These are phyloP conservation scores for Dryadula phaetusa DNA, from an alignment of 2,888 invertebrate genomes.

Conservation along the genomic window DNA sequence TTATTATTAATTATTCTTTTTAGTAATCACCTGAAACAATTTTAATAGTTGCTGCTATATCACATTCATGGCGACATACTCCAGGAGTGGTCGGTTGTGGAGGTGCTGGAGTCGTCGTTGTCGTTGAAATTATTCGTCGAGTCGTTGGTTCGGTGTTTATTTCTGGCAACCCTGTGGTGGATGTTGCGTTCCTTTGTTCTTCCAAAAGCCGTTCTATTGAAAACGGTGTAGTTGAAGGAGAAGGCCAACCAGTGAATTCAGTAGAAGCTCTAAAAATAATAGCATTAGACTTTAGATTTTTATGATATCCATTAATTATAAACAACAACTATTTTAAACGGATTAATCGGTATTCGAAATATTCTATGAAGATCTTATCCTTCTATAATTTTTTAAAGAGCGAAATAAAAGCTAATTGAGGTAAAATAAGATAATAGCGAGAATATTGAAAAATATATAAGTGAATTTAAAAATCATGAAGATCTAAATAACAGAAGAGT, in stretches of 20 bases:
- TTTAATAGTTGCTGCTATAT: constrained; percentile 93
- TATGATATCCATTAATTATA: neutral
- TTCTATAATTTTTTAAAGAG: too few species aligned
- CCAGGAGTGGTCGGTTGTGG: constrained; percentile 92
- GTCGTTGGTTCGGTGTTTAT: constrained; percentile 78
- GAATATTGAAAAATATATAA: too few species aligned
- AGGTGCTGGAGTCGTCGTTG: constrained; percentile 88
- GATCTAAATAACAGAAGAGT: too few species aligned
- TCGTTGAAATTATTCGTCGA: constrained; percentile 81
- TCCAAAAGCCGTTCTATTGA: constrained; percentile 92
- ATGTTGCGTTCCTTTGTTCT: constrained; percentile 85
- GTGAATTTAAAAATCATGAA: neutral
- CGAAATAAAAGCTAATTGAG: too few species aligned
- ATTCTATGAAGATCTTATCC: too few species aligned
- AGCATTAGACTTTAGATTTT: neutral
- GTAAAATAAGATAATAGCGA: neutral
- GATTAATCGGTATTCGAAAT: too few species aligned
- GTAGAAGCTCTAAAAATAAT: constrained; percentile 88
- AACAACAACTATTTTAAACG: too few species aligned
- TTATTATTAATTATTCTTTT: neutral
- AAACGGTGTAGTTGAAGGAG: constrained; percentile 93
- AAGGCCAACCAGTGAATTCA: constrained; percentile 96
- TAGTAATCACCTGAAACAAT: constrained; percentile 86
- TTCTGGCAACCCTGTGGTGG: constrained; percentile 78
- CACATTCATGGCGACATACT: constrained; percentile 90